These are phyloP conservation scores for Patagioenas fasciata DNA, from an alignment of 2,113 vertebrate genomes.

Conservation along the genomic window DNA sequence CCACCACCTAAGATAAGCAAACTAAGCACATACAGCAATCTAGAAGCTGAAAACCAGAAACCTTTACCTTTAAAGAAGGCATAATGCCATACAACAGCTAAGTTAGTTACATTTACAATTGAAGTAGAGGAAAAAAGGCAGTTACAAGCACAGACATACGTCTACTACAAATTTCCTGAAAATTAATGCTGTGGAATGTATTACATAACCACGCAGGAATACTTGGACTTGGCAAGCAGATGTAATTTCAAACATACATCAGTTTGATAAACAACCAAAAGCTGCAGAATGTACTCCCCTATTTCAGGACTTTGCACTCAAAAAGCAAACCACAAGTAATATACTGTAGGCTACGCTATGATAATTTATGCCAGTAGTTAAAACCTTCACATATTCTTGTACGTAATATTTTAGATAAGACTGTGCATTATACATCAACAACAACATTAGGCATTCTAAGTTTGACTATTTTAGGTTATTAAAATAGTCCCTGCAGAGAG, in stretches of 20 bases:
- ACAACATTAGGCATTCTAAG: background rate
- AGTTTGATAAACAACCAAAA: background rate
- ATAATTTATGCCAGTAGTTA: background rate
- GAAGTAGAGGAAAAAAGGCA: background rate
- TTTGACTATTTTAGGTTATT: background rate
- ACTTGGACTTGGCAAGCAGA: background rate
- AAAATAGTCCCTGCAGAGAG: background rate
- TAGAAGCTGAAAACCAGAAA: background rate
- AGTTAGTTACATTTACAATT: background rate
- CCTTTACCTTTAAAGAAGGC: background rate
- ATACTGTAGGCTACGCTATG: background rate
- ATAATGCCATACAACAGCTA: background rate
- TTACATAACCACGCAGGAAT: background rate
- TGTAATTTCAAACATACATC: background rate
- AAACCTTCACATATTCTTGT: background rate
- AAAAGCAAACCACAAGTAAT: background rate
- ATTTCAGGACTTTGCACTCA: background rate
- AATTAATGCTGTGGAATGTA: background rate
- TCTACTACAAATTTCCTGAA: background rate
- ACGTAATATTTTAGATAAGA: background rate
- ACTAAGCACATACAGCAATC: background rate
- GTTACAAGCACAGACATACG: background rate
- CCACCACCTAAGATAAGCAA: background rate
- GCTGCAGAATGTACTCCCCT: background rate
- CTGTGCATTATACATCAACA: background rate